These are phyloP conservation scores for Panurus biarmicus DNA, from an alignment of 2,113 vertebrate genomes.

Conservation along the genomic window DNA sequence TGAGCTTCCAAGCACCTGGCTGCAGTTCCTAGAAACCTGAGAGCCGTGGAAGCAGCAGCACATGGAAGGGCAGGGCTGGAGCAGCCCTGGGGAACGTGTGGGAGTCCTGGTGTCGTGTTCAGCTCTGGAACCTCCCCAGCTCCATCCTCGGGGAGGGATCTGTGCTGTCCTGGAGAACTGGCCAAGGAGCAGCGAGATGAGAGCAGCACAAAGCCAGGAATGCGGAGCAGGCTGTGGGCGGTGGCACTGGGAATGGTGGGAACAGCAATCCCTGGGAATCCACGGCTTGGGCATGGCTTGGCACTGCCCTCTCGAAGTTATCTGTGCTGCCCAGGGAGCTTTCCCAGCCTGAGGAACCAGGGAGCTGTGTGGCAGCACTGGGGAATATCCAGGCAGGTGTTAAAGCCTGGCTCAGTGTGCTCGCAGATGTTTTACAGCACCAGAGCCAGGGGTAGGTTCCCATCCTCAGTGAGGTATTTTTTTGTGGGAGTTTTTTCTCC, in stretches of 20 bases:
- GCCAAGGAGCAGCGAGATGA: background rate
- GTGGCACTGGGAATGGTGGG: accelerated
- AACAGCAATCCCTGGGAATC: accelerated
- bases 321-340: background rate
- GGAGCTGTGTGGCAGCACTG: accelerated
- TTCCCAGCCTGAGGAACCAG: background rate
- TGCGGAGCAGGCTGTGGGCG: accelerated
- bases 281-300: background rate
- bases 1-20: constrained; percentile 1
- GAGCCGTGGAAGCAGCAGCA: background rate
- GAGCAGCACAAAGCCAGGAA: background rate
- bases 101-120: constrained; percentile 36
- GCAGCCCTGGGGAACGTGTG: background rate
- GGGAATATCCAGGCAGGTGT: background rate
- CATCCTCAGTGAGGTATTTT: accelerated
- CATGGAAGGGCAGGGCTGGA: background rate
- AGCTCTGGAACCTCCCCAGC: background rate
- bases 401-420: background rate
- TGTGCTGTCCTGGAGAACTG: background rate
- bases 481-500: background rate
- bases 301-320: background rate
- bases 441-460: too few relatives aligned
- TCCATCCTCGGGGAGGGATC: background rate
- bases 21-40: constrained; percentile 1
- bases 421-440: background rate